phyloP scores from a whole-genome alignment of 2,888 invertebrate genomes.

The Sarcophaga caerulescens region DNA sequence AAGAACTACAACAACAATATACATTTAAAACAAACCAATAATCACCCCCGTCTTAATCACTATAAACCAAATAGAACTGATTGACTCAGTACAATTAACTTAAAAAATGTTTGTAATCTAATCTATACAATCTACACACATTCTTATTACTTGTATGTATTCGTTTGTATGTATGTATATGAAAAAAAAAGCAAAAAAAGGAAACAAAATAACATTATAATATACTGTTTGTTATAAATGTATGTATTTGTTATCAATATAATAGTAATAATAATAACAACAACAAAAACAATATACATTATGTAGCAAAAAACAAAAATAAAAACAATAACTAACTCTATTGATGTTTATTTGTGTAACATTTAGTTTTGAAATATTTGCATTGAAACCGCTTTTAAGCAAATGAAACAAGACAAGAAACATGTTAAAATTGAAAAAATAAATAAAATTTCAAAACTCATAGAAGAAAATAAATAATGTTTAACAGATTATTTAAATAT shows the following conservation, averaged over 20 bases:
- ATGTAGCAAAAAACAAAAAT: not conserved
- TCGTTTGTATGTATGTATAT: slow-evolving; percentile 25
- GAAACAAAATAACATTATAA: too few relatives aligned
- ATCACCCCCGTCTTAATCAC: not conserved
- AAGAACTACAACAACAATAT: not conserved
- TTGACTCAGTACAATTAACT: slow-evolving; percentile 5
- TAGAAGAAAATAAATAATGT: too few relatives aligned
- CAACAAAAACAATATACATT: not conserved
- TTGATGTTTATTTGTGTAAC: slow-evolving; percentile 34
- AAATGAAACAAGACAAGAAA: not conserved
- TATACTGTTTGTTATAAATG: not conserved
- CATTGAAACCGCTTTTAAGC: not conserved
- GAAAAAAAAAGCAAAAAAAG: not conserved
- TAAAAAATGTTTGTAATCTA: slow-evolving; percentile 24
- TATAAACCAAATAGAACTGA: slow-evolving; percentile 22
- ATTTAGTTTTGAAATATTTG: slow-evolving; percentile 29
- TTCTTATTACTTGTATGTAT: not conserved
- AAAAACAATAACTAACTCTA: not conserved
- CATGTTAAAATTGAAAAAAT: not conserved
- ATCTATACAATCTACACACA: slow-evolving; percentile 4
- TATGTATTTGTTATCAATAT: slow-evolving; percentile 31
- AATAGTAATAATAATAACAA: not conserved
- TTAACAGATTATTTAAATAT: too few relatives aligned
- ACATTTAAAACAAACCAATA: not conserved
- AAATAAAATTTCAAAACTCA: not conserved